These are phyloP conservation scores for Sebastes steindachneri DNA, from an alignment of 2,797 vertebrate genomes.

Conservation along the genomic window DNA sequence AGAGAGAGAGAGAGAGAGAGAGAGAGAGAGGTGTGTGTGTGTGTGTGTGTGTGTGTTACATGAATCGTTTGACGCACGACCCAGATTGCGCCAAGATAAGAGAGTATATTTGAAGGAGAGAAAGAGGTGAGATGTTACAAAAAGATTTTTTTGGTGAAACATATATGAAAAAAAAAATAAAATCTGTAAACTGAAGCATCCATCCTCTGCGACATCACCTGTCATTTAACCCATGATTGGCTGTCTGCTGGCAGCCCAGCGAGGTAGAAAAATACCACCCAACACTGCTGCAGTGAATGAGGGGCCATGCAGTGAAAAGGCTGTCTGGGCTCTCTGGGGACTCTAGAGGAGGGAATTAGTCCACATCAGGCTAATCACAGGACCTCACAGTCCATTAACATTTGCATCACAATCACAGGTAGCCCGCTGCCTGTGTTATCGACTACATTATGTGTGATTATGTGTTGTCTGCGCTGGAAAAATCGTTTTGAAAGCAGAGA, in stretches of 20 bases:
- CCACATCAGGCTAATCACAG: constrained; percentile 76
- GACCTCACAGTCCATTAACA: constrained; percentile 83
- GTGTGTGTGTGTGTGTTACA: neutral
- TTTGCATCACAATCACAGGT: constrained; percentile 87
- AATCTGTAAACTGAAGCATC: neutral
- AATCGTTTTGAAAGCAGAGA: neutral
- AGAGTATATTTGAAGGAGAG: neutral
- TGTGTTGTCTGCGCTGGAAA: constrained; percentile 12
- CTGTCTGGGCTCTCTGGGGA: constrained; percentile 80
- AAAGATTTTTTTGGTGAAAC: neutral
- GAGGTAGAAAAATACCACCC: constrained; percentile 89
- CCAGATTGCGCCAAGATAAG: constrained; percentile 19
- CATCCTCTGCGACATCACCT: constrained; percentile 26
- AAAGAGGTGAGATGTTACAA: neutral
- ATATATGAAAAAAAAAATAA: neutral
- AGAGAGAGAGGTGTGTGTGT: neutral
- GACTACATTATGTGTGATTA: neutral
- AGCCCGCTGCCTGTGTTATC: constrained; percentile 46
- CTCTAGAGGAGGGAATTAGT: constrained; percentile 71
- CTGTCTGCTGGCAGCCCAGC: constrained; percentile 78
- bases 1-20: no score
- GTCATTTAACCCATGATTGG: constrained; percentile 78
- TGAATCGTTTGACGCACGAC: constrained; percentile 21
- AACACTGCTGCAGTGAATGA: constrained; percentile 87
- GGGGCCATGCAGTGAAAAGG: constrained; percentile 81